Evolutionary conservation across 2,888 invertebrate genomes (phyloP), one percentile per base, ranked within the genome.

Genomic region (Patella pellucida): DNA sequence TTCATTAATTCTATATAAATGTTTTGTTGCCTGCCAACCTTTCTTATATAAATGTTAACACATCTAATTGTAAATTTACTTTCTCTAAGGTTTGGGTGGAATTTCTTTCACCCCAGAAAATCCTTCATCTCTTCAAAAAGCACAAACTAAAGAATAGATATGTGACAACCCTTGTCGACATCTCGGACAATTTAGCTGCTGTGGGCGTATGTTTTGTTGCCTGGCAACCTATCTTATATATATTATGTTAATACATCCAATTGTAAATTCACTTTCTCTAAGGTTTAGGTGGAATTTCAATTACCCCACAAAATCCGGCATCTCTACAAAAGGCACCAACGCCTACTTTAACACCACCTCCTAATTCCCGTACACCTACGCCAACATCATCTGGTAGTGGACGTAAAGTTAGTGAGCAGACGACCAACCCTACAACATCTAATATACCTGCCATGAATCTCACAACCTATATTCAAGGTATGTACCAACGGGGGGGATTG

Each of bases 401-500:
- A 12, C 73, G 83, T 27, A 27, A 78, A 16, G 80, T 79, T 15
- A 74, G 77, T 3, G 62, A 73, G 9, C 78, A 77, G 68, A 62
- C 76, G 2, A 51, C 74, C 71, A 52, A 77, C 51, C 70, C 71
- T 68, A 52, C 77, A 50, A 68, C 75, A 67, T 78, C 80, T 74
- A 41, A 68, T 67, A 62, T 74, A 19, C 82, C 80, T 70, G 69
- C 81, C 12, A 80, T 79, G 73, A 84, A 82, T 68, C 74, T 84
- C 16, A 76, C 81, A 15, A 79, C 79, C 52, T 82, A 82, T 68
- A 73, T 82, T 50, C 84, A 84, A 78, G 81, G 84, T 84, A 72
- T 73, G 76, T 54, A 68, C 16, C 12, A n/a, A 16, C 2, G 31
- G n/a, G n/a, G n/a, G n/a, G n/a, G n/a, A n/a, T n/a, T n/a, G n/a